Base-by-base conservation (phyloP, 2,113 vertebrate genomes). In the Synodontis membranacea region DNA sequence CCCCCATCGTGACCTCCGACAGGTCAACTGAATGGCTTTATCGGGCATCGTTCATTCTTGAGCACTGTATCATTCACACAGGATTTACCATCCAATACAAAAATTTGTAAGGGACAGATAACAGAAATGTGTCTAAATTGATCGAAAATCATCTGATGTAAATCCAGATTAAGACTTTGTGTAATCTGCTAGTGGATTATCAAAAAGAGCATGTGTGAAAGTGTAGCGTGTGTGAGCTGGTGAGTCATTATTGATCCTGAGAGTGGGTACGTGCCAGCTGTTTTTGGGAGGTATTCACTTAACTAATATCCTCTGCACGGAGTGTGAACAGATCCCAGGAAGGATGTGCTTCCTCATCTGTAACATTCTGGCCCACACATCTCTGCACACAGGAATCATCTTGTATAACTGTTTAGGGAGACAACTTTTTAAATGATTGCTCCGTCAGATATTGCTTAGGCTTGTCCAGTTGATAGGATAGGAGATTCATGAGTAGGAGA, bases 281-380 rank as follows among this genome's bases (percentile, higher is more conserved):
- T 88, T 86, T 89, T 84, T 50, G 89, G 75, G 85, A 83, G 80
- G 83, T 90, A 84, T 90, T 83, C 85, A 48, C 74, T 79, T 68
- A 64, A 88, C n/a, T 62, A 14, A 52, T 62, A 39, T 80, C 83
- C 86, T 62, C 17, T 76, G 86, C 19, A 46, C 5, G n/a, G 88
- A 68, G 87, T 91, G 88, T 75, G 76, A 84, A 92, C 85, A 83
- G 90, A 92, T 91, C 54, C 86, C 31, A 83, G 89, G 88, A 92
- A 92, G 89, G 79, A 91, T 83, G 50, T 84, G 84, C 70, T 86
- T 91, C 85, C 88, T 60, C 56, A 83, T 89, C 75, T 74, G 34
- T 48, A 84, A 44, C 42, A 58, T 56, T 50, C 60, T 64, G 34
- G 10, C 66, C 48, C 76, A 79, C n/a, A 72, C 68, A 42, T 42